Evolutionary conservation across 2,888 invertebrate species (phyloP), one percentile per base, ranked within the genome.

Genomic region (Oscheius sp.): DNA sequence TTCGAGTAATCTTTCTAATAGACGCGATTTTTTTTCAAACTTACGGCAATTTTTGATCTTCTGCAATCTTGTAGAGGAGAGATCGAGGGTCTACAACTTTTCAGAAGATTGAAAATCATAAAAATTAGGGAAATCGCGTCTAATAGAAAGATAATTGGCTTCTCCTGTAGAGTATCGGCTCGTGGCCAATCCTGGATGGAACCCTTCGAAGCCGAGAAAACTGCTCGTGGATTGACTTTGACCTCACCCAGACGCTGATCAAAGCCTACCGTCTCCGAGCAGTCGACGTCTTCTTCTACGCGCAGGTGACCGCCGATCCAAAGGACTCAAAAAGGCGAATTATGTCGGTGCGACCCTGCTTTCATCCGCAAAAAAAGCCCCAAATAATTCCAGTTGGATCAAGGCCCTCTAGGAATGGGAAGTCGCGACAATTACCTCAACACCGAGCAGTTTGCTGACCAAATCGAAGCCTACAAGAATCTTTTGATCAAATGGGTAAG

Each of bases 351-450:
- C 42, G 42, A 42, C 42, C 3, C 5, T 12, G 42, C 15, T 42
- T 42, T 42, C n/a, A 17, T n/a, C 12, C 15, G 15, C 42, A 3
- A 42, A 12, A 42, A 42, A n/a, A 17, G 15, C 42, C 15, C 42
- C 42, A 3, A 17, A 17, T n/a, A 17, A 42, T 68, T 67, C 15
- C 69, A 80, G 75, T 79, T 85, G 39, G 86, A 86, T 65, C 85
- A 85, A 72, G 84, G 82, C 46, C 3, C 50, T 3, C 34, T 55
- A 33, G 85, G 85, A 20, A 68, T 74, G n/a, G 74, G 77, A 4
- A 80, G 86, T 5, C 65, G 85, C 5, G 83, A 86, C 45, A 84
- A 85, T 63, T 85, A 85, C 52, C 65, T 86, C 46, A 82, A 85
- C 70, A 76, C 75, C 20, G 83, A 79, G 31, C 78, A 81, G 67